Evolutionary conservation across 64 coral and sea anemone genomes (phyloP), one percentile per base, ranked within the genome.

Genomic region (Pocillopora verrucosa): DNA sequence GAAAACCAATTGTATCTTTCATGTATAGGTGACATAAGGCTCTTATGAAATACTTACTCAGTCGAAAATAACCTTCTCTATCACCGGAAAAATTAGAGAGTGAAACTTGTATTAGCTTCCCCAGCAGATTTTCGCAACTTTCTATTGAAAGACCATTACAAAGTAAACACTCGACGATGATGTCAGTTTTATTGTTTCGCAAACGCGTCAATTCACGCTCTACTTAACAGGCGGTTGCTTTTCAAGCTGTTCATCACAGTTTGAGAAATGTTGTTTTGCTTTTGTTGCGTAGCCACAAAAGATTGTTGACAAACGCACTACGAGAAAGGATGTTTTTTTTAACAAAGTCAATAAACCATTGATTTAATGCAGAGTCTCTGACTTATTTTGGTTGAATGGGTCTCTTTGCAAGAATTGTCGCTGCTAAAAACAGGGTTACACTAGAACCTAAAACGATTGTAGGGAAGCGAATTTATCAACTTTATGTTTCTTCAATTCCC

Each of bases 151-250:
- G n/a, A 70, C 25, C 3, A 70, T 20, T 70, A 11, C 65, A 69
- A 69, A 59, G 25, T n/a, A 9, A 78, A 6, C 56, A 12, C 26
- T 79, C 2, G 59, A 24, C 12, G 11, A 9, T 25, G 19, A 13
- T 60, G 61, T 62, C 58, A 6, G 35, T 35, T 63, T 3, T 51
- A 24, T 68, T 63, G 16, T 67, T 19, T 65, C 16, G 4, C 16
- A 37, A 63, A 70, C 41, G 7, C 67, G 80, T 83, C 80, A 83
- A 34, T 85, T 11, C 64, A 72, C 12, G 65, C 62, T 85, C 65
- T 26, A 56, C 1, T 85, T 85, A 72, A 65, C 65, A 85, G n/a
- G 63, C 22, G 61, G 35, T 68, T 68, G 10, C 2, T 2, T 34
- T 80, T 58, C 30, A 67, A n/a, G 22, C 11, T 11, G n/a, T 70